Evolutionary conservation across 2,113 vertebrate genomes (phyloP).

Genomic region (Podocnemis expansa): DNA sequence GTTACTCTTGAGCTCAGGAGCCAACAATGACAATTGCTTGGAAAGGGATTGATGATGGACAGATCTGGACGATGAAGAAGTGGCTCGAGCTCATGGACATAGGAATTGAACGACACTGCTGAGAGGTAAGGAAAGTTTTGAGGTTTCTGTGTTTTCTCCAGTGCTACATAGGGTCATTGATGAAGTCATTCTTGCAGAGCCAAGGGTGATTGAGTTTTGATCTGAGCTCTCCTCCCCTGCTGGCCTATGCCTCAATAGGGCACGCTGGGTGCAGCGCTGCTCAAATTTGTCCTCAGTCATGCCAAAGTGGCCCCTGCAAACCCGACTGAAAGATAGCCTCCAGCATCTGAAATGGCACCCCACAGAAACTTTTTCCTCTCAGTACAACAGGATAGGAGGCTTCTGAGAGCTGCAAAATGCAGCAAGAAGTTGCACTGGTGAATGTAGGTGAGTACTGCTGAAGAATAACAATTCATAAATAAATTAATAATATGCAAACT

Average conservation of each 20-base stretch:
- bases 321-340: background rate
- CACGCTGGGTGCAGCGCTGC: background rate
- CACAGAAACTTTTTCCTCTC: background rate
- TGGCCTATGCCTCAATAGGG: background rate
- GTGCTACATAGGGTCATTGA: background rate
- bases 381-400: background rate
- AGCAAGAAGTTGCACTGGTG: background rate
- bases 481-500: background rate
- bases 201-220: background rate
- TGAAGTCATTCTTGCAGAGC: background rate
- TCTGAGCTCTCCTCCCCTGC: background rate
- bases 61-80: background rate
- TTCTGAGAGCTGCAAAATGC: background rate
- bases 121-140: background rate
- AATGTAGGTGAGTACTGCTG: background rate
- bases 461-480: background rate
- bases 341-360: background rate
- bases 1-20: background rate
- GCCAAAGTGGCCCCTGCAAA: background rate
- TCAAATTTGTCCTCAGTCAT: background rate
- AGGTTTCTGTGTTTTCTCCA: background rate
- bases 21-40: background rate
- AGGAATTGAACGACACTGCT: background rate
- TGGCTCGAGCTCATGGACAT: no score
- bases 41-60: background rate